Evolutionary conservation across 2,113 vertebrate genomes (phyloP), one percentile per base, ranked within the genome.

Genomic region (Fregata magnificens): DNA sequence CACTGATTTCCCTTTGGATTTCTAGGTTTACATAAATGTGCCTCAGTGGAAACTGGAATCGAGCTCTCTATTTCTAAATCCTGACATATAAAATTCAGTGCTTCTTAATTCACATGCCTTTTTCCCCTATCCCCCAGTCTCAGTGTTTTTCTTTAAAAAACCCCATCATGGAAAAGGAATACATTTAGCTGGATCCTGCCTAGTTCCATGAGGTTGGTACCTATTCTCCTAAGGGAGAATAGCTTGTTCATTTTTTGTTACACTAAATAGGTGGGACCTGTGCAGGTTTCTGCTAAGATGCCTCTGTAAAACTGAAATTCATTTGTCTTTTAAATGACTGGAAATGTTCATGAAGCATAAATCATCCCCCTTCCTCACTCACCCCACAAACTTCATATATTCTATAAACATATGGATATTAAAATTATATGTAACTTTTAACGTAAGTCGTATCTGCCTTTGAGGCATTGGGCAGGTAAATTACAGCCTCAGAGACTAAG

Each of bases 381-480:
- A 66, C 62, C 45, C 38, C 44, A 44, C 65, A 86, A 63, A 49
- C 59, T 28, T 56, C 36, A 59, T 45, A 34, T 69, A 82, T 53
- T 71, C 63, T 28, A 71, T 49, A 88, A 65, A 71, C 58, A 29
- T 22, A 34, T 6, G 29, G 69, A 20, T 79, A 86, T 71, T 82
- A 90, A 91, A 91, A 94, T 80, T 29, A 91, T 47, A 90, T 0
- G 0, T 85, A 81, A 96, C 89, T 93, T 76, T 70, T 80, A 90
- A 94, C 86, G 70, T 78, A 88, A 93, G 92, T 47, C 22, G 20
- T 26, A n/a, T 61, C 50, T 93, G 83, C 88, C 95, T 95, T 95
- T 95, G 65, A 97, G 96, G 96, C 92, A 77, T 44, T 56, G 86
- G 90, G 47, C 93, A 97, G 58, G 91, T 86, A 97, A 97, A 97